These are phyloP conservation scores for Forbesichthys agassizii DNA, from an alignment of 2,113 vertebrate genomes.

Conservation along the genomic window DNA sequence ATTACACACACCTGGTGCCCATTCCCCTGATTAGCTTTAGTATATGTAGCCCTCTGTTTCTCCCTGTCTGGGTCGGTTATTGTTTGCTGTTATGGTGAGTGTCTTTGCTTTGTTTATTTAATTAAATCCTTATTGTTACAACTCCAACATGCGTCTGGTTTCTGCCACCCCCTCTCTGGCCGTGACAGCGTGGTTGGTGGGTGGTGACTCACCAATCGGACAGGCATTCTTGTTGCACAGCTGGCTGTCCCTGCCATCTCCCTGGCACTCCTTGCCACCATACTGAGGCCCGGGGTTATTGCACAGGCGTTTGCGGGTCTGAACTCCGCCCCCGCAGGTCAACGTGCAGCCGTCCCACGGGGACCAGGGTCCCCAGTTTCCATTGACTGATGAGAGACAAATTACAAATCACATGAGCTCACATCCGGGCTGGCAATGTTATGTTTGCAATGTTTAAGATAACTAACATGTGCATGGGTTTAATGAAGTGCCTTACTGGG, in stretches of 20 bases:
- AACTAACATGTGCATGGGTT: not conserved
- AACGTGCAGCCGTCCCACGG: slow-evolving; percentile 89
- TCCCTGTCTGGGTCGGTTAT: too few species aligned
- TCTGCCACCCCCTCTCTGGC: too few species aligned
- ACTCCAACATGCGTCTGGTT: too few species aligned
- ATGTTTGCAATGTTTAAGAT: not conserved
- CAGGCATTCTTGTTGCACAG: slow-evolving; percentile 84
- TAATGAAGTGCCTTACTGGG: slow-evolving; percentile 83
- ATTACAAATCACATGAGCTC: not conserved
- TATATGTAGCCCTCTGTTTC: too few species aligned
- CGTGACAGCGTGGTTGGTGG: too few species aligned
- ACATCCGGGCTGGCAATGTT: not conserved
- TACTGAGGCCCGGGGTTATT: slow-evolving; percentile 90
- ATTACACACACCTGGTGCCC: too few species aligned
- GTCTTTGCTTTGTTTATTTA: too few species aligned
- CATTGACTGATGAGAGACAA: slow-evolving; percentile 81
- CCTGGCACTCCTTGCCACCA: slow-evolving; percentile 90
- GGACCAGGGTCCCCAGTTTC: slow-evolving; percentile 97
- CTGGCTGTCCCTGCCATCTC: slow-evolving; percentile 81
- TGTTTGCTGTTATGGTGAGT: too few species aligned
- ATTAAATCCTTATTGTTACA: too few species aligned
- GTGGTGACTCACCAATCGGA: slow-evolving; percentile 70
- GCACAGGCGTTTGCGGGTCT: slow-evolving; percentile 90
- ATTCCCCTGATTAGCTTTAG: too few species aligned
- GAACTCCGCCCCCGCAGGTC: slow-evolving; percentile 90